Evolutionary conservation across 2,888 invertebrate genomes (phyloP), one percentile per base, ranked within the genome.

Genomic region (Xylocampa areola): DNA sequence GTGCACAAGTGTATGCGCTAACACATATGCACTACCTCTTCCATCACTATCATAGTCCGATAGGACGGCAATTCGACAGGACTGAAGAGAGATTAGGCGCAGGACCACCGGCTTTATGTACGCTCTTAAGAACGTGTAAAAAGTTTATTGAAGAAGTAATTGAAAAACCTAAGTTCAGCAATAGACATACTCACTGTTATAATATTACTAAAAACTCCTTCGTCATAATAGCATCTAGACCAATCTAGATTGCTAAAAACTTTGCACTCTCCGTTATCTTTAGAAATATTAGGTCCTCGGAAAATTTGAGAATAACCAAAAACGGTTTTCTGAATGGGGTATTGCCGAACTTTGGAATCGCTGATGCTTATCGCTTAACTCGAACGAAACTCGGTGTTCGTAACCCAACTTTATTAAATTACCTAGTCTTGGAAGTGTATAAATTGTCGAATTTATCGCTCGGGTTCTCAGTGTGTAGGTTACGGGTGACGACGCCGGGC

Each of bases 361-460:
- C 72, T 52, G 37, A 29, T 53, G 40, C 66, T 53, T 70, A 52
- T 68, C 47, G 36, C 67, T 76, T 73, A 37, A 50, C 67, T 45
- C 29, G 39, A 41, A 68, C 63, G 50, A 67, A 58, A 45, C 51
- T 61, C 48, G 57, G n/a, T 65, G 64, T 72, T 58, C 57, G 68
- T 76, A 81, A 79, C 79, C 79, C 77, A 73, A 83, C 78, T 82
- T 82, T 85, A 87, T 87, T 84, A 86, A 85, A 86, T 86, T 84
- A 85, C 78, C 54, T 75, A 58, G 74, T 79, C 82, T 86, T 77
- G 77, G 76, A 78, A 84, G 84, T 85, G 79, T 85, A 83, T 87
- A 89, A 89, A 86, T 85, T 82, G 81, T 75, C 69, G 72, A 86
- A 88, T 87, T 88, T 87, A 87, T 83, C 70, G 80, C 74, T 64